A percentile compares a stretch with the other conserved stretches of the same genome.
Evolutionary conservation across 2,888 invertebrate species (phyloP).

Genomic region (Timandra comae): DNA sequence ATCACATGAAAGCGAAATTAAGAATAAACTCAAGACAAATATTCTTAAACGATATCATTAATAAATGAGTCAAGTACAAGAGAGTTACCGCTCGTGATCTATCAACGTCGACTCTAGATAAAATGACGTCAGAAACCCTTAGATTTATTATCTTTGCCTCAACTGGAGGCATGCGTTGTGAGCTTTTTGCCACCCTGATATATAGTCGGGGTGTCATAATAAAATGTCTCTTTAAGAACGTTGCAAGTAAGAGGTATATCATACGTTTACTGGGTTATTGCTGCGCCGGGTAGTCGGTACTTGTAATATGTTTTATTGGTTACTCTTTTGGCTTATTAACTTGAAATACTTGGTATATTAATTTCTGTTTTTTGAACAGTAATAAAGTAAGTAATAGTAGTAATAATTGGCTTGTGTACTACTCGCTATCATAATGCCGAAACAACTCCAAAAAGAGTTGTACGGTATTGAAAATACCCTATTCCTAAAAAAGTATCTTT

Average conservation of each 20-base stretch:
- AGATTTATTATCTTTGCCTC: conserved; percentile 49
- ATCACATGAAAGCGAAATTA: too few species aligned
- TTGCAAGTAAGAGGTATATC: background rate
- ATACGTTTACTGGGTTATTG: too few species aligned
- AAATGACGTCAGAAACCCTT: conserved; percentile 50
- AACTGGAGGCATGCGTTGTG: conserved; percentile 40
- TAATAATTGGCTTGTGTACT: background rate
- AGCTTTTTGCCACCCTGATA: conserved; percentile 43
- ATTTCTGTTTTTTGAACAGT: too few species aligned
- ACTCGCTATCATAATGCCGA: background rate
- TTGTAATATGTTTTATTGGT: background rate
- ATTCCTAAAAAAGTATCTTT: too few species aligned
- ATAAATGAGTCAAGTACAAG: conserved; percentile 23
- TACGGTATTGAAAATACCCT: too few species aligned
- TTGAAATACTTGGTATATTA: too few species aligned
- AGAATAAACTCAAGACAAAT: background rate
- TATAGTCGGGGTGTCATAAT: conserved; percentile 32
- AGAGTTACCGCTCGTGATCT: conserved; percentile 34
- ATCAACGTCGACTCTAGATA: conserved; percentile 53
- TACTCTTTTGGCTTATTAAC: too few species aligned
- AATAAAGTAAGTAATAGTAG: background rate
- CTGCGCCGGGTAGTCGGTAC: too few species aligned
- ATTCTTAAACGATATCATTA: conserved; percentile 14
- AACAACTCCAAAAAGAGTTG: too few species aligned
- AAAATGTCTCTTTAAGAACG: conserved; percentile 13